Conservation (phyloP, 2,113 vertebrate genomes). For the Cryptomyrus ogoouensis region DNA sequence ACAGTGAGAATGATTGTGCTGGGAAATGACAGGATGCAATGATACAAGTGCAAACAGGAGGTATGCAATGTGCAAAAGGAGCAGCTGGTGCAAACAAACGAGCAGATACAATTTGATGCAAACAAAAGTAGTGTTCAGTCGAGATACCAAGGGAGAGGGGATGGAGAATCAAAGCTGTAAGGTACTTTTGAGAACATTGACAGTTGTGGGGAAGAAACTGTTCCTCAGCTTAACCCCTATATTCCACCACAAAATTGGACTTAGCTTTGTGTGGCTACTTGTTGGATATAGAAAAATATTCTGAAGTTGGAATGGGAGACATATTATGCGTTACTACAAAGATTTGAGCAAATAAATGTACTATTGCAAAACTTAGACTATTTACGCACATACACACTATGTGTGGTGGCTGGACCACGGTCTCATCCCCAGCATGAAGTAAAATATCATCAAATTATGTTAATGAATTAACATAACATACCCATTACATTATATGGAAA, state of each 20-base stretch:
- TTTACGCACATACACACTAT: background rate
- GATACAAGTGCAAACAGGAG: background rate
- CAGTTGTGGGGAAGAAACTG: background rate
- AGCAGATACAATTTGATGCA: background rate
- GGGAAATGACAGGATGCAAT: background rate
- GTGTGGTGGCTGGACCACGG: background rate
- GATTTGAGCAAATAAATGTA: background rate
- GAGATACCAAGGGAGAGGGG: background rate
- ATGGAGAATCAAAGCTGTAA: background rate
- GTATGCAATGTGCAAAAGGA: background rate
- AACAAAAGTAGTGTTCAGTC: background rate
- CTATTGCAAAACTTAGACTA: background rate
- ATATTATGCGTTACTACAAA: background rate
- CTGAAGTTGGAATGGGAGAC: background rate
- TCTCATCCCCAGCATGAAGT: background rate
- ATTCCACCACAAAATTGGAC: background rate
- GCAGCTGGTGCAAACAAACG: too few relatives aligned
- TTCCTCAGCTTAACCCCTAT: background rate
- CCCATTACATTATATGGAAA: background rate
- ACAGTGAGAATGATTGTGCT: background rate
- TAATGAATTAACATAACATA: background rate
- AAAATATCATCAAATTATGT: background rate
- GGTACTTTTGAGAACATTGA: background rate
- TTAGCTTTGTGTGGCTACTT: background rate
- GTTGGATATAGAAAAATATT: background rate